Percentiles rank a stretch among this genome's conserved stretches.
Evolutionary conservation across 2,888 invertebrate species (phyloP).

Genomic region (Hofmannophila pseudospretella): DNA sequence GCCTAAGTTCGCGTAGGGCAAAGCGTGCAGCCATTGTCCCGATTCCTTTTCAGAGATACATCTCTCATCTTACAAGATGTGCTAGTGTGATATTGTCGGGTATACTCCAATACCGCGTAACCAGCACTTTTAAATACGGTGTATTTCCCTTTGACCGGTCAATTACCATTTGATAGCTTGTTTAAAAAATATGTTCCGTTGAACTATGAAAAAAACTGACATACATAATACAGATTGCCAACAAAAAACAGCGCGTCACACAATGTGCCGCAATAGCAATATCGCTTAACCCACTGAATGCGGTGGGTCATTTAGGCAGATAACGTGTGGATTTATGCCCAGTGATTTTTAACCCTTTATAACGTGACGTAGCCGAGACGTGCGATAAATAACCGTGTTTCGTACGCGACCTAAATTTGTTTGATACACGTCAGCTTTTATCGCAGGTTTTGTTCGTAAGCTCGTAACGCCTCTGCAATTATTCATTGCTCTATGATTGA

Average conservation of each 20-base stretch:
- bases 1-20: too few relatives aligned
- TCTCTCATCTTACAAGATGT: too few relatives aligned
- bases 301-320: constrained; percentile 19
- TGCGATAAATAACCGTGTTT: constrained; percentile 39
- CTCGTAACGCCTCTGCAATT: constrained; percentile 18
- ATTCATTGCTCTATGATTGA: constrained; percentile 25
- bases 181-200: too few relatives aligned
- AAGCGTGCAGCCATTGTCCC: too few relatives aligned
- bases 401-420: constrained; percentile 21
- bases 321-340: constrained; percentile 64
- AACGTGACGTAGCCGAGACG: constrained; percentile 38
- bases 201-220: too few relatives aligned
- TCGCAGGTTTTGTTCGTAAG: constrained; percentile 22
- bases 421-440: constrained; percentile 27
- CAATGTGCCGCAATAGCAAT: constrained; percentile 1
- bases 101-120: too few relatives aligned
- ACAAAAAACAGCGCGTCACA: constrained; percentile 3
- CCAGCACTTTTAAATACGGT: too few relatives aligned
- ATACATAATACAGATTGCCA: constrained; percentile 4
- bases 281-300: constrained; percentile 7
- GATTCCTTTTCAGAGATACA: too few relatives aligned
- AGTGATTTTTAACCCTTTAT: constrained; percentile 72
- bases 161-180: too few relatives aligned
- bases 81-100: too few relatives aligned
- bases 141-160: too few relatives aligned